Percentiles rank a stretch among this genome's conserved stretches.
phyloP scores from a whole-genome alignment of 2,113 vertebrate genomes.

The Lycaon pictus region DNA sequence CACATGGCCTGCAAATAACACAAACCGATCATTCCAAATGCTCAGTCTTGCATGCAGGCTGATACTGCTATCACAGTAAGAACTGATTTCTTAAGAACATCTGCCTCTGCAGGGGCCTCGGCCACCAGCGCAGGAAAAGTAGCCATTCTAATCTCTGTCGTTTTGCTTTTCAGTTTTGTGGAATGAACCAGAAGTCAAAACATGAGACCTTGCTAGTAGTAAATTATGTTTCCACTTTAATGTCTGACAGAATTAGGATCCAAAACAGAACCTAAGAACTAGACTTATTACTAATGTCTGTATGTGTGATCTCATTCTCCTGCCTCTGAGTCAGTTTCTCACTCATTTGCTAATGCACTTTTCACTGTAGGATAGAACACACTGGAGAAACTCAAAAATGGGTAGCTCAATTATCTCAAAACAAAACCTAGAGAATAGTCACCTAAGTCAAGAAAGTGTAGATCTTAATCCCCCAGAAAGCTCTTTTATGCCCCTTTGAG shows the following conservation, averaged over 20 bases:
- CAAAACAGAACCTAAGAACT: background rate
- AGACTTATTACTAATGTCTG: background rate
- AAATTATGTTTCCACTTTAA: background rate
- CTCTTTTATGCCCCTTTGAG: background rate
- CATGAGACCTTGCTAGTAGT: background rate
- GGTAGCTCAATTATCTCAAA: background rate
- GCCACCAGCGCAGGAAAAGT: background rate
- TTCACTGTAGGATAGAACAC: background rate
- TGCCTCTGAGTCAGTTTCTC: background rate
- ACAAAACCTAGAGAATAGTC: background rate
- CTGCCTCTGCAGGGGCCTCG: background rate
- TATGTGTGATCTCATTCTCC: background rate
- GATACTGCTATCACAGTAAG: constrained; percentile 12
- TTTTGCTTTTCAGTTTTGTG: background rate
- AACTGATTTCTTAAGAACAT: constrained; percentile 51
- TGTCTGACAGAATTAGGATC: background rate
- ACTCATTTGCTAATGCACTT: background rate
- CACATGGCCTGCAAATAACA: background rate
- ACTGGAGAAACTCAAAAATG: background rate
- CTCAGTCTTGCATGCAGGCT: background rate
- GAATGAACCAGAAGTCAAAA: constrained; percentile 36
- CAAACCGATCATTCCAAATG: constrained; percentile 34
- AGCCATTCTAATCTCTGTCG: background rate
- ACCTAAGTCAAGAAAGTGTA: background rate
- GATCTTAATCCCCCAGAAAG: background rate